Evolutionary conservation across 2,797 vertebrate genomes (phyloP), one percentile per base, ranked within the genome.

Genomic region (Eremophila alpestris): DNA sequence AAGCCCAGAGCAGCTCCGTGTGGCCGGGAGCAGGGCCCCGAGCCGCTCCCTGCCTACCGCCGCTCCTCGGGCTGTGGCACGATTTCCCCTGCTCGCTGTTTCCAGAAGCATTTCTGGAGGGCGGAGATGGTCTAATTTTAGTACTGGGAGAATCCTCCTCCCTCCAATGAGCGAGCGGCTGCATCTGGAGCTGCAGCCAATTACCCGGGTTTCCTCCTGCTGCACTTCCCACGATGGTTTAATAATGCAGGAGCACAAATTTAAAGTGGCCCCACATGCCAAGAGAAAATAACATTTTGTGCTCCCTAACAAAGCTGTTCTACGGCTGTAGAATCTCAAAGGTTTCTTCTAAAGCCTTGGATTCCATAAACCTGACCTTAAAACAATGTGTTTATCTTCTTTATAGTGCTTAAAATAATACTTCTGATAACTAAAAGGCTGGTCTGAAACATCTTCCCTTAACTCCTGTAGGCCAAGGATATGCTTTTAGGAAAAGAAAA

Each of bases 71-170:
- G 32, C 87, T 43, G 41, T 56, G 67, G 11, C 81, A 83, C 81
- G 40, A 51, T 81, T 80, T 30, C 74, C 73, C 24, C 62, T 52
- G 82, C 80, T 93, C 5, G 36, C 93, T 95, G 96, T 96, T 96
- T 97, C 94, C 95, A 97, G 96, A 94, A 97, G 93, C 95, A 94
- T 95, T 97, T 89, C 92, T 93, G 89, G 78, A 95, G 73, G 95
- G 96, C 5, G 95, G 94, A 75, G 93, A 95, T 45, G 81, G 46
- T 95, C 94, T 96, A 94, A 95, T 94, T 96, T 96, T 96, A 97
- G 96, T 45, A 14, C 49, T 45, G 51, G 11, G 92, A 92, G 94
- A 96, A 94, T 89, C 93, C 92, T 92, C 59, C 0, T 6, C 58
- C 83, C 92, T 68, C 96, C 93, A 97, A 97, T 96, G 92, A 93